These are phyloP conservation scores for Lycaon pictus DNA, from an alignment of 2,113 vertebrate species.

Conservation along the genomic window DNA sequence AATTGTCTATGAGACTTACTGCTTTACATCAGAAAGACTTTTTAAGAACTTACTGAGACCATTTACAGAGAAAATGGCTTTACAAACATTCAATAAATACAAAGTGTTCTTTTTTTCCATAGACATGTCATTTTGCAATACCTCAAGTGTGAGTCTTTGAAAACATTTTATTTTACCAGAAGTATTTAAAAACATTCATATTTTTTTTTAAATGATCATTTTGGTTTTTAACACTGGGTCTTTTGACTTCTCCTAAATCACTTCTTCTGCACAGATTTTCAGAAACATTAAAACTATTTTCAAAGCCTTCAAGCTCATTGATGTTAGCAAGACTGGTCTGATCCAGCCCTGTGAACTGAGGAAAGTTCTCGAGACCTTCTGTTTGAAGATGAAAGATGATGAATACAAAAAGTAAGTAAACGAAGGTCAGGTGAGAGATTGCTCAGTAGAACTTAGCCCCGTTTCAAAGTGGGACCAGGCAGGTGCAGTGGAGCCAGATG, in stretches of 20 bases:
- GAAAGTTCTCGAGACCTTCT: slow-evolving; percentile 82
- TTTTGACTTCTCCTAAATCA: slow-evolving; percentile 63
- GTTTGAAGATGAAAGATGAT: slow-evolving; percentile 80
- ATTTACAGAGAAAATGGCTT: slow-evolving; percentile 77
- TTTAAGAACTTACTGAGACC: slow-evolving; percentile 61
- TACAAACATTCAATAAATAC: slow-evolving; percentile 65
- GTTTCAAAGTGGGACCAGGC: neutral
- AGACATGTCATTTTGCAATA: slow-evolving; percentile 35
- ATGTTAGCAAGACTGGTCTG: slow-evolving; percentile 78
- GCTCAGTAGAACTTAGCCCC: accelerated
- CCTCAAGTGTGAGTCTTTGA: slow-evolving; percentile 29
- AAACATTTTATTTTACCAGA: slow-evolving; percentile 60
- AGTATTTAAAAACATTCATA: neutral
- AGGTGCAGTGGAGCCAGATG: accelerated
- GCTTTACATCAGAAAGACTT: slow-evolving; percentile 65
- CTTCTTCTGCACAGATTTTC: slow-evolving; percentile 79
- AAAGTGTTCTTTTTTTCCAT: slow-evolving; percentile 63
- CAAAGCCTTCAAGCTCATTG: slow-evolving; percentile 84
- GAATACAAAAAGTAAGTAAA: slow-evolving; percentile 85
- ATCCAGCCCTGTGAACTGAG: slow-evolving; percentile 76
- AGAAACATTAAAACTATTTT: slow-evolving; percentile 84
- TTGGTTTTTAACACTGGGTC: neutral
- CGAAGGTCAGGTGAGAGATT: accelerated
- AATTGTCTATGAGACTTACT: slow-evolving; percentile 67
- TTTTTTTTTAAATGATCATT: neutral